phyloP scores from a whole-genome alignment of 2,888 invertebrate species.

The Cetonia aurata region DNA sequence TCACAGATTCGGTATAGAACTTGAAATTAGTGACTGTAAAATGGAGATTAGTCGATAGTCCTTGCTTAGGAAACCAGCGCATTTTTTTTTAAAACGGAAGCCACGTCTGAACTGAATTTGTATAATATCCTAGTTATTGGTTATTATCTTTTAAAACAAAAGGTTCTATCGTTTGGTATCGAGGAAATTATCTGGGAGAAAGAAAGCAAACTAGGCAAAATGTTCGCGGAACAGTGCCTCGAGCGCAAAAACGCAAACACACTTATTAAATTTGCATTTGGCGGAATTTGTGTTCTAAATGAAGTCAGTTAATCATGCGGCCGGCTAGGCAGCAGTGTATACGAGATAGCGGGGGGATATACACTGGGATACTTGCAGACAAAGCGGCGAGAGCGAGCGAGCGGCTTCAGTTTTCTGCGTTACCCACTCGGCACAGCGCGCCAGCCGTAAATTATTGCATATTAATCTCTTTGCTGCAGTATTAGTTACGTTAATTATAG shows the following conservation, averaged over 20 bases:
- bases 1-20: no score
- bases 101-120: no score
- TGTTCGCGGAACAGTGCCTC: constrained; percentile 15
- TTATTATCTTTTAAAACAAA: no score
- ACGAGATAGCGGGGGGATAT: constrained; percentile 53
- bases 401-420: constrained; percentile 63
- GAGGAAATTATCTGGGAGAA: background rate
- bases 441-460: constrained; percentile 68
- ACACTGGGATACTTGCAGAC: constrained; percentile 56
- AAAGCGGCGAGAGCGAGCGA: constrained; percentile 54
- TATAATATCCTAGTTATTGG: no score
- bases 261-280: constrained; percentile 68
- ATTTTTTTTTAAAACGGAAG: no score
- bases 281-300: constrained; percentile 67
- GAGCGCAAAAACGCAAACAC: constrained; percentile 55
- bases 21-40: no score
- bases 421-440: constrained; percentile 62
- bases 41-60: no score
- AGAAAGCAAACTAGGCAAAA: constrained; percentile 4
- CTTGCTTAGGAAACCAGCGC: no score
- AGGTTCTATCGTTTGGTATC: no score
- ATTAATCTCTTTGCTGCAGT: constrained; percentile 68
- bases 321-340: constrained; percentile 57
- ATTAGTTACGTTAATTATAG: constrained; percentile 67
- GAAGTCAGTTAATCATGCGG: constrained; percentile 66